Evolutionary conservation across 2,113 vertebrate genomes (phyloP), one percentile per base, ranked within the genome.

Genomic region (Ptychochromis oligacanthus): DNA sequence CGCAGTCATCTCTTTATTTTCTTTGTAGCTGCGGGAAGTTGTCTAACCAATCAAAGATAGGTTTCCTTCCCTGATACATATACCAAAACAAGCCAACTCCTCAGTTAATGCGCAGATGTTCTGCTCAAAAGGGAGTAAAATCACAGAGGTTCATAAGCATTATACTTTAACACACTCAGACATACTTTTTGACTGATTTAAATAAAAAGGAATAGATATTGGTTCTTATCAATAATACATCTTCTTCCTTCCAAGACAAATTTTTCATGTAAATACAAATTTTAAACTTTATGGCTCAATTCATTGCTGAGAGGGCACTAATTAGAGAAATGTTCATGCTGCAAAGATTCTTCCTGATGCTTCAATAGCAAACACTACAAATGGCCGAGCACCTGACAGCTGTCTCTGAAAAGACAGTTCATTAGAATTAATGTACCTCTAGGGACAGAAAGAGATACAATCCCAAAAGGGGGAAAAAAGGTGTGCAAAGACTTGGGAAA

Each of bases 1-100:
- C 24, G 10, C 81, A 93, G 88, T 90, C 82, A 87, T 91, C 86
- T 83, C 85, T 93, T 93, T 91, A 88, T 90, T 93, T 92, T 89
- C 83, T 86, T 91, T 90, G 56, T 62, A 84, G 83, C 77, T 82
- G 89, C 20, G 28, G 89, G 77, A 88, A 83, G 86, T n/a, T 83
- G 84, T 93, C 85, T 60, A 80, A 91, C 77, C 87, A 90, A 92
- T 90, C 83, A 84, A 91, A 87, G 76, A 15, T 3, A 75, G 82
- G 82, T 77, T 90, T 89, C 59, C 75, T 54, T 72, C 79, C 56
- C 60, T 20, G 55, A 77, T 38, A 85, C 57, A 75, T 62, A 85
- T 8, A 52, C 57, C 20, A 15, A 64, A 81, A 43, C 34, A 70
- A 56, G 64, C 65, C 67, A 52, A 52, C 46, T 52, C 46, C 84